Conservation (phyloP, 2,113 vertebrate genomes). For the Calonectris borealis region DNA sequence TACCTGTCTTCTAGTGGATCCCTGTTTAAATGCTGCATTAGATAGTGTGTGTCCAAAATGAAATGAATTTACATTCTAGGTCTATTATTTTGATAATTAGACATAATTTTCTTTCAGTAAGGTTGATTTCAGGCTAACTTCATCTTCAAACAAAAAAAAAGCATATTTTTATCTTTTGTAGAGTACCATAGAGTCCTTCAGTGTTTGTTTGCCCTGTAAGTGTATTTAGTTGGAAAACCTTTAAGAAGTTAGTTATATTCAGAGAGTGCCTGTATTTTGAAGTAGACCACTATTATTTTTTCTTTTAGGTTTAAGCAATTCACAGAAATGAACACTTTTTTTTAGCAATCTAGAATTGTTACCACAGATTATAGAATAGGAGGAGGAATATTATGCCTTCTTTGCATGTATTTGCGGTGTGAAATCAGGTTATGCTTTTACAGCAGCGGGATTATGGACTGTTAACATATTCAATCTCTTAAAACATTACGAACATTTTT, state of each 20-base stretch:
- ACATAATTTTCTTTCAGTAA: neutral
- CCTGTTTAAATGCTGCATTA: neutral
- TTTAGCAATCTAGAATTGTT: neutral
- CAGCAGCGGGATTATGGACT: neutral
- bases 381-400: neutral
- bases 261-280: neutral
- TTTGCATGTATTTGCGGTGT: neutral
- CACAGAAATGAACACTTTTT: neutral
- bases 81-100: neutral
- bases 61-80: neutral
- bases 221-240: neutral
- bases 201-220: neutral
- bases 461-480: neutral
- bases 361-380: neutral
- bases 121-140: neutral
- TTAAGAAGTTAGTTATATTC: neutral
- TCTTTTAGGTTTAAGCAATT: neutral
- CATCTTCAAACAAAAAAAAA: neutral
- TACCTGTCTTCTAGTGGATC: neutral
- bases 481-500: neutral
- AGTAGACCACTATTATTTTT: neutral
- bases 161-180: neutral
- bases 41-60: neutral
- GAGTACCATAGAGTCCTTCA: accelerated
- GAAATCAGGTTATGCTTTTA: neutral